phyloP scores from a whole-genome alignment of 2,797 vertebrate genomes.

The Netta rufina region DNA sequence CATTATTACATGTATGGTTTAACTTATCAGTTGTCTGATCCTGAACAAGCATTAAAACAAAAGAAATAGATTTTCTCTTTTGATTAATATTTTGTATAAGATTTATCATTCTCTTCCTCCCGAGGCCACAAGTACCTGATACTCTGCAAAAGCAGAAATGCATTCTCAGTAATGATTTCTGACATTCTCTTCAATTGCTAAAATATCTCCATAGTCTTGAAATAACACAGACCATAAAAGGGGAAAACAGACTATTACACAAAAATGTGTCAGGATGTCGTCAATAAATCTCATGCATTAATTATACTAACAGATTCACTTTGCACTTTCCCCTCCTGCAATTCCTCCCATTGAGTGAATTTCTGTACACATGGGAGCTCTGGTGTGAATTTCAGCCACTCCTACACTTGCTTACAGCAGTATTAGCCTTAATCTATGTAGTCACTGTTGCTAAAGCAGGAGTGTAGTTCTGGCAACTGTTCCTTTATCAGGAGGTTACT shows the following conservation, averaged over 20 bases:
- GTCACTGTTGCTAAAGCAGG: not conserved
- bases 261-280: not conserved
- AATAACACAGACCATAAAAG: not conserved
- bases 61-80: not conserved
- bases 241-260: not conserved
- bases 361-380: not conserved
- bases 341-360: not conserved
- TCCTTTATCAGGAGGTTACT: not conserved
- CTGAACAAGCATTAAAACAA: not conserved
- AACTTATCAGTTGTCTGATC: not conserved
- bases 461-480: not conserved
- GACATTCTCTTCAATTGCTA: not conserved
- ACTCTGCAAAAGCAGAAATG: not conserved
- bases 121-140: not conserved
- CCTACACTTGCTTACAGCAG: not conserved
- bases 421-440: constrained; percentile 19
- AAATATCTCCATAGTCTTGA: not conserved
- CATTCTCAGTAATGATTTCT: not conserved
- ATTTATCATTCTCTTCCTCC: not conserved
- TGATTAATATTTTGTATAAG: not conserved
- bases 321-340: not conserved
- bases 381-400: not conserved
- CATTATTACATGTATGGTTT: not conserved
- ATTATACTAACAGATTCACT: not conserved
- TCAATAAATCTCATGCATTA: not conserved